These are phyloP conservation scores for Caenorhabditis doughertyi DNA, from an alignment of 2,888 invertebrate genomes.

Conservation along the genomic window DNA sequence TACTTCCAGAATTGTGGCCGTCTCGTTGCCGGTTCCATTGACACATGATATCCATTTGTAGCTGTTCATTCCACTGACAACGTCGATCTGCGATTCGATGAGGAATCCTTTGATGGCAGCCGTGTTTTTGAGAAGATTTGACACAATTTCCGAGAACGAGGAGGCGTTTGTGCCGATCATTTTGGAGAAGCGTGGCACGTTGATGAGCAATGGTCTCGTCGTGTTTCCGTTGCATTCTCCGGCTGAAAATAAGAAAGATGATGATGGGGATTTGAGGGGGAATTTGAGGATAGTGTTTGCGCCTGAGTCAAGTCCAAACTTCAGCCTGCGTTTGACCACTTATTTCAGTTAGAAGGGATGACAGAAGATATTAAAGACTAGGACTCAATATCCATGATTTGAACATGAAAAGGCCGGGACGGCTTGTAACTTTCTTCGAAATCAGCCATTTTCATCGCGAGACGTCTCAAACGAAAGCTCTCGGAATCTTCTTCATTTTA, in stretches of 20 bases:
- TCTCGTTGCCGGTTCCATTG: conserved; percentile 30
- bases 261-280: no score
- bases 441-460: no score
- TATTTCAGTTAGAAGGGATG: no score
- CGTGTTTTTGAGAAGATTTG: conserved; percentile 29
- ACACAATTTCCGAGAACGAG: no score
- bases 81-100: conserved; percentile 4
- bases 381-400: no score
- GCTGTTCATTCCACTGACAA: conserved; percentile 51
- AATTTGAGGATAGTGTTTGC: not conserved
- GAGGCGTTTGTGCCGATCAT: conserved; percentile 45
- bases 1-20: conserved; percentile 59
- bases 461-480: no score
- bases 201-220: conserved; percentile 20
- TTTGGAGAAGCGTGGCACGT: not conserved
- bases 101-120: conserved; percentile 34
- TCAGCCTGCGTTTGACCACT: no score
- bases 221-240: conserved; percentile 41
- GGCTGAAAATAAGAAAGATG: conserved; percentile 22
- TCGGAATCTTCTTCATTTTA: no score
- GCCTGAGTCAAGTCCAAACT: no score
- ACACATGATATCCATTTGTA: conserved; percentile 51
- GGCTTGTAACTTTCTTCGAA: no score
- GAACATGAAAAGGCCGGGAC: no score
- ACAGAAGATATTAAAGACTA: no score